A percentile compares a stretch with the other conserved stretches of the same genome.
Evolutionary conservation across 1,140 invertebrate genomes (phyloP).

Genomic region (Zaprionus inermis): DNA sequence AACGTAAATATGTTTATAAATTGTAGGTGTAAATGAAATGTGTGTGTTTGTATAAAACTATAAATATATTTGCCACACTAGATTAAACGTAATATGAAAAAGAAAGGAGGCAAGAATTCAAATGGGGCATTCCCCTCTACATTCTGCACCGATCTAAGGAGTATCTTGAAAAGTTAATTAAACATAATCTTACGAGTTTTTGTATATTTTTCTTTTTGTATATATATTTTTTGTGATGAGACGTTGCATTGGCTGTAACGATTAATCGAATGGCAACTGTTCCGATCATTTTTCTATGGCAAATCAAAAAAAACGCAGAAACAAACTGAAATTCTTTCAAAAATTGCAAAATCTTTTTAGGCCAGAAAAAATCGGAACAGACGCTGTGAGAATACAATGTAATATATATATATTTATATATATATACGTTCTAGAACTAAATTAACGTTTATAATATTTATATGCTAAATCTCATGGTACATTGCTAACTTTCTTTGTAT

Average conservation of each 20-base stretch:
- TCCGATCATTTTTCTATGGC: not conserved
- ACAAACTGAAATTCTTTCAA: not conserved
- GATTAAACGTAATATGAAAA: slow-evolving; percentile 34
- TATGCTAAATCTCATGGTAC: slow-evolving; percentile 52
- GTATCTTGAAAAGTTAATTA: slow-evolving; percentile 25
- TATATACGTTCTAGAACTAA: slow-evolving; percentile 53
- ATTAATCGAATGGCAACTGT: not conserved
- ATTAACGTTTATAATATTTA: slow-evolving; percentile 63
- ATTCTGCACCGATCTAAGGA: slow-evolving; percentile 21
- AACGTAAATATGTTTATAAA: slow-evolving; percentile 12
- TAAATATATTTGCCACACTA: slow-evolving; percentile 21
- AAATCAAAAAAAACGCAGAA: not conserved
- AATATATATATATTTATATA: slow-evolving; percentile 8
- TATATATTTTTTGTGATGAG: slow-evolving; percentile 52
- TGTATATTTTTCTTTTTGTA: not conserved
- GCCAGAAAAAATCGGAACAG: not conserved
- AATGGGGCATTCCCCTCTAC: slow-evolving; percentile 11
- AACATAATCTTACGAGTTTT: slow-evolving; percentile 14
- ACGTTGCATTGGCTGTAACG: slow-evolving; percentile 20
- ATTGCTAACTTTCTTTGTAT: slow-evolving; percentile 47
- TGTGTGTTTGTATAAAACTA: not conserved
- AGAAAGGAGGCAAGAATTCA: slow-evolving; percentile 42
- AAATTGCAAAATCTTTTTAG: not conserved
- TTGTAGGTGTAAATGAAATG: slow-evolving; percentile 24
- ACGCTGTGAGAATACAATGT: not conserved